Conservation (phyloP, 2,888 invertebrate genomes). For the Aleiodes alternator region DNA sequence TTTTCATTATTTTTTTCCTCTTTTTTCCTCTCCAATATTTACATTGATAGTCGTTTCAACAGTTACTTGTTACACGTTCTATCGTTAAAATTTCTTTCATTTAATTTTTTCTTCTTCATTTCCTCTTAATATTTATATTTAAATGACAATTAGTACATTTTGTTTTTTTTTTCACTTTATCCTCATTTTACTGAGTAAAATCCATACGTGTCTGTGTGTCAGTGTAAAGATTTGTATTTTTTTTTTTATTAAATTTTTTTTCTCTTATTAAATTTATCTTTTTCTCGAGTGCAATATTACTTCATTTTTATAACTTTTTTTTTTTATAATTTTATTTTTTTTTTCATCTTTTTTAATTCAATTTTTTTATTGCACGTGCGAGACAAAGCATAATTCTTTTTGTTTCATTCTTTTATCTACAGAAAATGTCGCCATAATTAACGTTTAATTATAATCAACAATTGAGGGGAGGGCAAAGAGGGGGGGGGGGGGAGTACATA, state of each 20-base stretch:
- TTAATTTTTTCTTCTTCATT: constrained; percentile 50
- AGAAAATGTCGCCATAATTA: constrained; percentile 50
- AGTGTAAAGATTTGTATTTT: constrained; percentile 25
- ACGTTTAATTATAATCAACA: constrained; percentile 48
- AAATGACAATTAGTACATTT: constrained; percentile 66
- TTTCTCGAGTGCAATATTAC: constrained; percentile 14
- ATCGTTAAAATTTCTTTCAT: constrained; percentile 47
- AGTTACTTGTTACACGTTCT: constrained; percentile 65
- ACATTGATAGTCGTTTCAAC: constrained; percentile 70
- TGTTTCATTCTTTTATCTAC: constrained; percentile 66
- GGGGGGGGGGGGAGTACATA: constrained; percentile 62
- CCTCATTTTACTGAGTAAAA: constrained; percentile 24
- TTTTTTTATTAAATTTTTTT: background rate
- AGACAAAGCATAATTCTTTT: constrained; percentile 65
- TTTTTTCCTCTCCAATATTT: constrained; percentile 60
- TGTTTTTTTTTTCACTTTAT: constrained; percentile 42
- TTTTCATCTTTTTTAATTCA: background rate
- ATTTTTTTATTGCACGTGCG: constrained; percentile 53
- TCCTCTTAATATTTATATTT: constrained; percentile 66
- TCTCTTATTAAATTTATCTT: constrained; percentile 24
- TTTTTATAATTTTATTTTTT: constrained; percentile 11
- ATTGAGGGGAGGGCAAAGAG: constrained; percentile 15
- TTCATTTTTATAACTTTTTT: background rate
- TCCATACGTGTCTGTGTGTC: constrained; percentile 32
- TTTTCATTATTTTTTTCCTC: constrained; percentile 48